These are phyloP conservation scores for Sylvietta virens DNA, from an alignment of 2,113 vertebrate genomes.

Conservation along the genomic window DNA sequence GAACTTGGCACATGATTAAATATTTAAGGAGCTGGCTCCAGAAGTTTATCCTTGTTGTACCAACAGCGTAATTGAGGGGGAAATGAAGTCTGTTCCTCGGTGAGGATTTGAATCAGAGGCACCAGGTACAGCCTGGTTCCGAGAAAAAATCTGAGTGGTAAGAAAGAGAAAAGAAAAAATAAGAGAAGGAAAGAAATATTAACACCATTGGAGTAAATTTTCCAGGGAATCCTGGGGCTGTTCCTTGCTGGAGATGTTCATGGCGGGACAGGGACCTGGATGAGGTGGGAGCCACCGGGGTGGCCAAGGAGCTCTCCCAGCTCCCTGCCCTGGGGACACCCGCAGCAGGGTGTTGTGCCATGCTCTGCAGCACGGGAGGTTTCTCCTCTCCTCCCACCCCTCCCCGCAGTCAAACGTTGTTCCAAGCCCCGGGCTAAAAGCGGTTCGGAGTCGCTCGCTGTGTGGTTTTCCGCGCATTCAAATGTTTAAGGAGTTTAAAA, in stretches of 20 bases:
- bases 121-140: background rate
- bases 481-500: background rate
- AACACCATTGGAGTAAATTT: background rate
- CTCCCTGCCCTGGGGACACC: background rate
- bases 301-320: background rate
- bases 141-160: background rate
- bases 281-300: accelerated
- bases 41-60: background rate
- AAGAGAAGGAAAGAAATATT: background rate
- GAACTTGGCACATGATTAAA: background rate
- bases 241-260: background rate
- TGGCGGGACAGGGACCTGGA: accelerated
- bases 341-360: background rate
- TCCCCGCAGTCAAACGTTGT: background rate
- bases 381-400: background rate
- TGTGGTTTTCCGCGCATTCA: background rate
- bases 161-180: background rate
- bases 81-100: accelerated
- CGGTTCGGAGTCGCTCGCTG: accelerated
- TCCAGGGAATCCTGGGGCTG: background rate
- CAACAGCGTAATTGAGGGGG: accelerated
- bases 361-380: background rate
- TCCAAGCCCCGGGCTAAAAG: background rate
- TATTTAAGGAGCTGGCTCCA: background rate
- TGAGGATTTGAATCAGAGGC: background rate